Percentiles rank a stretch among this genome's conserved stretches.
These are phyloP conservation scores for Caenorhabditis angaria DNA, from an alignment of 2,888 invertebrate species.

Conservation along the genomic window DNA sequence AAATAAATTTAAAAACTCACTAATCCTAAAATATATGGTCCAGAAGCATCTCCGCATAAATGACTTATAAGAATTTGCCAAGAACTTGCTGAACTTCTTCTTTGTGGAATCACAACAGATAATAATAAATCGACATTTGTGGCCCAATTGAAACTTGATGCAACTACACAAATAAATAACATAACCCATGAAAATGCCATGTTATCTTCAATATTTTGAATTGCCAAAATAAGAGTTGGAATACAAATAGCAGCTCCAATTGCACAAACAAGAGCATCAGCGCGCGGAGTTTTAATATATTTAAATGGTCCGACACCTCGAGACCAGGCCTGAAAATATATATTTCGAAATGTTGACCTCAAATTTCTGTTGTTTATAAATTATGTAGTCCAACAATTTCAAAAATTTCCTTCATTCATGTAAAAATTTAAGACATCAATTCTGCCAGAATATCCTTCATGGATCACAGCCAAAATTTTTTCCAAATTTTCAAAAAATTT, in stretches of 20 bases:
- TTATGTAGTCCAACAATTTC: too few species aligned
- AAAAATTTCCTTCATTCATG: background rate
- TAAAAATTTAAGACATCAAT: background rate
- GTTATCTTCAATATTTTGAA: conserved; percentile 78
- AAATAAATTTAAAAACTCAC: conserved; percentile 19
- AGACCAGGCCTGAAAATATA: conserved; percentile 40
- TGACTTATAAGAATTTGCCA: conserved; percentile 96
- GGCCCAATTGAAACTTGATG: conserved; percentile 96
- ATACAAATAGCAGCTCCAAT: conserved; percentile 85
- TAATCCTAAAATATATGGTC: conserved; percentile 90
- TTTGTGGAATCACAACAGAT: conserved; percentile 94
- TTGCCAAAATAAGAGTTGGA: conserved; percentile 85
- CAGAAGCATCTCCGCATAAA: conserved; percentile 95
- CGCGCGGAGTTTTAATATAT: conserved; percentile 47
- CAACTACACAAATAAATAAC: conserved; percentile 75
- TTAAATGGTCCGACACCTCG: conserved; percentile 48
- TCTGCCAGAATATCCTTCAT: too few species aligned
- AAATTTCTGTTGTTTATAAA: too few species aligned
- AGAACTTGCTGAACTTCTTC: conserved; percentile 94
- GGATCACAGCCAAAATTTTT: too few species aligned
- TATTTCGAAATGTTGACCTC: too few species aligned
- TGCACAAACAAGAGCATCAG: conserved; percentile 82
- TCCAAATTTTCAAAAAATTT: too few species aligned
- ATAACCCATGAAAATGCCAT: conserved; percentile 54
- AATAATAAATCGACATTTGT: conserved; percentile 90